Percentiles rank a stretch among this genome's conserved stretches.
These are phyloP conservation scores for Antennarius striatus DNA, from an alignment of 2,113 vertebrate species.

Conservation along the genomic window DNA sequence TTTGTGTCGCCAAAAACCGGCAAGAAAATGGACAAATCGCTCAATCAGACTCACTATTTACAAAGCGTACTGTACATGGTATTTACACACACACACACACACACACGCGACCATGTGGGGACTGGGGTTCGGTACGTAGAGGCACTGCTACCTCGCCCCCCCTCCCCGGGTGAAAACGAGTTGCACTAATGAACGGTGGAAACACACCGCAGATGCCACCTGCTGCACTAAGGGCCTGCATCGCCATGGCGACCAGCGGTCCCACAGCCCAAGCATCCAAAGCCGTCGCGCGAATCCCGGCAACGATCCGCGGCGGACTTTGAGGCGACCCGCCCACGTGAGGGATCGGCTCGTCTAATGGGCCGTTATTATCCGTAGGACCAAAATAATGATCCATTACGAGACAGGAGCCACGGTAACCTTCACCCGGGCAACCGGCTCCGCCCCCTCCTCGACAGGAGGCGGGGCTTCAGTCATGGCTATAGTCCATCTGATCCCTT, in stretches of 20 bases:
- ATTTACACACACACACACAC: conserved; percentile 33
- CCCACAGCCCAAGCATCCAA: conserved; percentile 59
- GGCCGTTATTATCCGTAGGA: conserved; percentile 50
- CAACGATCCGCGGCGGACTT: conserved; percentile 51
- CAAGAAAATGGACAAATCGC: conserved; percentile 40
- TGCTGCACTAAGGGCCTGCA: conserved; percentile 58
- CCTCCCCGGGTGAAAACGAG: conserved; percentile 24
- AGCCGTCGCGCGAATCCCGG: conserved; percentile 57
- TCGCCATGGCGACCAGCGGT: conserved; percentile 69
- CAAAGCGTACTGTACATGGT: conserved; percentile 44
- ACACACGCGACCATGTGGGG: conserved; percentile 64
- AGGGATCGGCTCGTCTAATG: conserved; percentile 50
- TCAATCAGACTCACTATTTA: conserved; percentile 69
- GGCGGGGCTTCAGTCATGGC: conserved; percentile 78
- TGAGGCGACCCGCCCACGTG: conserved; percentile 35
- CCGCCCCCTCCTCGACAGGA: conserved; percentile 11
- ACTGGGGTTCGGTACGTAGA: conserved; percentile 56
- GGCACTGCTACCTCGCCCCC: conserved; percentile 62
- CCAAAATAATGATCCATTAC: conserved; percentile 51
- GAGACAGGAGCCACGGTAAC: conserved; percentile 55
- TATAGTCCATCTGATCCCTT: conserved; percentile 70
- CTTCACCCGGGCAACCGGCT: conserved; percentile 47
- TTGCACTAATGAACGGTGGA: conserved; percentile 4
- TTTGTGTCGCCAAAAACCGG: conserved; percentile 15
- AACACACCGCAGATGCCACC: conserved; percentile 50